phyloP scores from a whole-genome alignment of 2,888 invertebrate genomes.

The Mesoligia furuncula region DNA sequence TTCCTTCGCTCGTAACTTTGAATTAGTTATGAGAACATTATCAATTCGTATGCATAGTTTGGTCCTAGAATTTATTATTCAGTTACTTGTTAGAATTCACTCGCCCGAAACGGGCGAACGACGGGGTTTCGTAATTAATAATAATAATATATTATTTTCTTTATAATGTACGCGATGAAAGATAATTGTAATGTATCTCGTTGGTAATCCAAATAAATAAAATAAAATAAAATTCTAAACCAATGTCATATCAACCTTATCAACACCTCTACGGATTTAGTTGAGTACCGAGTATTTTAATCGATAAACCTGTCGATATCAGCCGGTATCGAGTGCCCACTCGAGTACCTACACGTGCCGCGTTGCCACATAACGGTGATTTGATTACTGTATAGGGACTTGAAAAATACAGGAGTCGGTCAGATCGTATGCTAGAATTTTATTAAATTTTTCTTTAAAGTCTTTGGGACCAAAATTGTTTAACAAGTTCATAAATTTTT shows the following conservation, averaged over 20 bases:
- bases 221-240: background rate
- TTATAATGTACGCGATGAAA: too few relatives aligned
- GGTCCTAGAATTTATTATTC: background rate
- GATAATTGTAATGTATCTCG: too few relatives aligned
- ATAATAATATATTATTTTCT: too few relatives aligned
- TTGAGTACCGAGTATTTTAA: slow-evolving; percentile 49
- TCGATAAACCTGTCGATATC: slow-evolving; percentile 67
- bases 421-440: background rate
- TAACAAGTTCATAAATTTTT: background rate
- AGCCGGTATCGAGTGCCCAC: slow-evolving; percentile 53
- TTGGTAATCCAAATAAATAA: too few relatives aligned
- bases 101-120: too few relatives aligned
- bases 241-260: background rate
- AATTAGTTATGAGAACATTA: slow-evolving; percentile 1
- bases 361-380: slow-evolving; percentile 27
- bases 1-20: slow-evolving; percentile 24
- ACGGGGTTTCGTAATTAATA: too few relatives aligned
- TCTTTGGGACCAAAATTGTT: slow-evolving; percentile 12
- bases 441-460: slow-evolving; percentile 24
- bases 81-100: background rate
- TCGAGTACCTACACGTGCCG: slow-evolving; percentile 40
- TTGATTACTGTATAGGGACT: slow-evolving; percentile 33
- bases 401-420: slow-evolving; percentile 24
- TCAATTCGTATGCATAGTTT: background rate
- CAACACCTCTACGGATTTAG: background rate